Evolutionary conservation across 2,888 invertebrate genomes (phyloP).

Genomic region (Netelia virgata): DNA sequence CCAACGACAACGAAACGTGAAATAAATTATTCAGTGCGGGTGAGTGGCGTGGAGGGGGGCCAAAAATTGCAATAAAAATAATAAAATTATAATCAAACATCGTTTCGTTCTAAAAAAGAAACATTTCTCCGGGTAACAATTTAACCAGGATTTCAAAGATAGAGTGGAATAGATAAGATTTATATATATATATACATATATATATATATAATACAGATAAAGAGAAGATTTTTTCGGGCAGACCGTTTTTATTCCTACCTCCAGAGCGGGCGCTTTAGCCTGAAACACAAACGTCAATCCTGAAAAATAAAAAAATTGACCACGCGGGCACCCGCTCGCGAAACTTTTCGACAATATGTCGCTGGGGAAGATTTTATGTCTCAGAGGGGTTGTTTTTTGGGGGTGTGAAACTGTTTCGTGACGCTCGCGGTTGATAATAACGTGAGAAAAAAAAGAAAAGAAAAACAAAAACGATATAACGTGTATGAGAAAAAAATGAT

Average conservation of each 20-base stretch:
- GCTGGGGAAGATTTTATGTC: background rate
- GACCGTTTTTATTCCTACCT: conserved; percentile 82
- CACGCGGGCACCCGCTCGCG: conserved; percentile 47
- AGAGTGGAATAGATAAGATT: conserved; percentile 49
- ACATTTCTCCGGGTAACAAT: conserved; percentile 50
- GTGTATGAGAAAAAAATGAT: conserved; percentile 57
- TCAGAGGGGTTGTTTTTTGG: background rate
- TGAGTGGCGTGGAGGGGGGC: background rate
- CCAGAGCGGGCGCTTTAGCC: conserved; percentile 83
- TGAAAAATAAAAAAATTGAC: conserved; percentile 77
- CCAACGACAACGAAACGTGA: conserved; percentile 31
- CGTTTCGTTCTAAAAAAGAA: background rate
- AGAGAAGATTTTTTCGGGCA: conserved; percentile 76
- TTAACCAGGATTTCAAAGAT: conserved; percentile 62
- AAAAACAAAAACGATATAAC: conserved; percentile 30
- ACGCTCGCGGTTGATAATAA: conserved; percentile 20
- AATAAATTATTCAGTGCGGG: conserved; percentile 18
- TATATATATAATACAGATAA: conserved; percentile 66
- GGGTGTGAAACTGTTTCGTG: too few relatives aligned
- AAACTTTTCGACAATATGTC: conserved; percentile 4
- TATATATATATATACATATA: too few relatives aligned
- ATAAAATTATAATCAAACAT: background rate
- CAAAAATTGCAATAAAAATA: background rate
- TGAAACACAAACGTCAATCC: conserved; percentile 84
- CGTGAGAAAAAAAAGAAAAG: conserved; percentile 26